A percentile compares a stretch with the other conserved stretches of the same genome.
These are phyloP conservation scores for Hiodon tergisus DNA, from an alignment of 2,113 vertebrate genomes.

Conservation along the genomic window DNA sequence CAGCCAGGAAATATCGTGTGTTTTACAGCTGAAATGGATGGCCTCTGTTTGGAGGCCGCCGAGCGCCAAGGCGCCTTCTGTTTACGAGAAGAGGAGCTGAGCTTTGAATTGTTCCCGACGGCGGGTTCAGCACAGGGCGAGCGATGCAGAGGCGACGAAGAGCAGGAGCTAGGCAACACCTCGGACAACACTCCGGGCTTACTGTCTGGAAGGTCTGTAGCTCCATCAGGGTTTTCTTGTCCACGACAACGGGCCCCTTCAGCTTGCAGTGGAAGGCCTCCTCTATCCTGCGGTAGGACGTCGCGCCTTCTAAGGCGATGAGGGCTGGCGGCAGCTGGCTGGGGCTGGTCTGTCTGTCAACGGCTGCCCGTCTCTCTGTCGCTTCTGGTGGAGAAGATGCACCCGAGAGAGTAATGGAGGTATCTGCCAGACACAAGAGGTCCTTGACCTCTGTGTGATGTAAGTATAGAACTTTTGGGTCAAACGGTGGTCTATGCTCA, in stretches of 20 bases:
- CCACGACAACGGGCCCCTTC: conserved; percentile 73
- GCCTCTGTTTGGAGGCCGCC: background rate
- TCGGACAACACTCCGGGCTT: conserved; percentile 37
- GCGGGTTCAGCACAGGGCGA: background rate
- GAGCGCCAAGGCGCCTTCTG: conserved; percentile 4
- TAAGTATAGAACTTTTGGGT: background rate
- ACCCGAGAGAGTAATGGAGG: no score
- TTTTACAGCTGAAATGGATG: conserved; percentile 1
- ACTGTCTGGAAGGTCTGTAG: conserved; percentile 91
- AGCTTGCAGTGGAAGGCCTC: conserved; percentile 89
- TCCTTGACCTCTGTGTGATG: background rate
- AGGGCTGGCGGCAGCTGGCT: conserved; percentile 64
- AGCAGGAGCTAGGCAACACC: background rate
- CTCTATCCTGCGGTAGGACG: conserved; percentile 60
- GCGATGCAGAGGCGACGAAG: background rate
- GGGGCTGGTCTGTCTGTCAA: conserved; percentile 53
- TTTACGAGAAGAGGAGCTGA: background rate
- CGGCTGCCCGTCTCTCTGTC: conserved; percentile 63
- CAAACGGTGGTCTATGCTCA: conserved; percentile 39
- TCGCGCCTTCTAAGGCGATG: conserved; percentile 60
- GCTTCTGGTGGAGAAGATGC: conserved; percentile 66
- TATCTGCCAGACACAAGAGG: no score
- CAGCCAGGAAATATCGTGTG: conserved; percentile 15
- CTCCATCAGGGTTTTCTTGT: conserved; percentile 85
- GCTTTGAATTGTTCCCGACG: background rate